phyloP scores from a whole-genome alignment of 2,113 vertebrate species.

The Chinchilla lanigera region DNA sequence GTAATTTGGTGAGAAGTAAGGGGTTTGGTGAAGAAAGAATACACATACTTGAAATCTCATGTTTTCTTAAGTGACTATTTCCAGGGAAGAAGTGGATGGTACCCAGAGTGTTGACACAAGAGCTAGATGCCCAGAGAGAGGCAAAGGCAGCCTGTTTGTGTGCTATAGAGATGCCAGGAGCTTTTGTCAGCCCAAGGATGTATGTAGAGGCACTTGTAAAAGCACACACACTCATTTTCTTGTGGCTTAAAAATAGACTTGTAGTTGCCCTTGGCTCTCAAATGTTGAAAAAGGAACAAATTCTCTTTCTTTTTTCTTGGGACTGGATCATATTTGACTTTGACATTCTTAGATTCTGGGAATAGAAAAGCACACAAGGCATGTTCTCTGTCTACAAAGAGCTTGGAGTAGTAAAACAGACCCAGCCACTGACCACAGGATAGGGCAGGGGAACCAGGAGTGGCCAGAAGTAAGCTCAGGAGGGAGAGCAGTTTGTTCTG shows the following conservation, averaged over 20 bases:
- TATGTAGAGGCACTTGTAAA: neutral
- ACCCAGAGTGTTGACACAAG: neutral
- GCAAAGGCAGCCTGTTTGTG: conserved; percentile 26
- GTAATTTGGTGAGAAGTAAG: neutral
- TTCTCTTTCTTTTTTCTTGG: conserved; percentile 1
- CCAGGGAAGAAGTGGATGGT: neutral
- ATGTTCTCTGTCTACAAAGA: neutral
- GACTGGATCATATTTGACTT: neutral
- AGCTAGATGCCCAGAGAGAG: conserved; percentile 60
- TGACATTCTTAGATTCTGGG: neutral
- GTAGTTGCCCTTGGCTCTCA: neutral
- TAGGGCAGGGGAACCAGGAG: rapidly evolving
- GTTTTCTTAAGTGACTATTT: neutral
- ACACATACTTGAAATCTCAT: neutral
- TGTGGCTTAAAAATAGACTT: conserved; percentile 60
- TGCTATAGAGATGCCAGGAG: conserved; percentile 55
- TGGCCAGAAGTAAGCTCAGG: neutral
- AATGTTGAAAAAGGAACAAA: neutral
- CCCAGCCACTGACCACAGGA: rapidly evolving
- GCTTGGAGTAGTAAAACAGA: neutral
- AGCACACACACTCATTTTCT: neutral
- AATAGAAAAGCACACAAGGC: neutral
- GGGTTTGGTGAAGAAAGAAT: conserved; percentile 1
- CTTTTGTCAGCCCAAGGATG: conserved; percentile 8
- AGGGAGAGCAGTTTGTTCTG: neutral